Conservation (phyloP, 2,113 vertebrate genomes). For the Barnardius zonarius region DNA sequence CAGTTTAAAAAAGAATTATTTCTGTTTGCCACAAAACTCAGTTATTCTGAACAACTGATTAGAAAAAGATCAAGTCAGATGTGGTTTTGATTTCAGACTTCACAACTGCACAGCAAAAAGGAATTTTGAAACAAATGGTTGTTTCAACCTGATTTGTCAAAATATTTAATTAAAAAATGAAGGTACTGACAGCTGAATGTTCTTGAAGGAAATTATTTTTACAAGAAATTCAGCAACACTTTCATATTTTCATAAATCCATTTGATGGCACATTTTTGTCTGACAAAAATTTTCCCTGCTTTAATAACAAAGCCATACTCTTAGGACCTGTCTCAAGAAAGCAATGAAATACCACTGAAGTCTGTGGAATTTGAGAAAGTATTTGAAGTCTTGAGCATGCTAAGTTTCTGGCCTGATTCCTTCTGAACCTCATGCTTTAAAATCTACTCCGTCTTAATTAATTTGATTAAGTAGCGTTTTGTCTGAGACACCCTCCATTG, state of each 20-base stretch:
- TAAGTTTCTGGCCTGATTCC: neutral
- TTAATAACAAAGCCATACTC: neutral
- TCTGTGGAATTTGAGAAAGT: neutral
- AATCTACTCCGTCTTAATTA: conserved; percentile 50
- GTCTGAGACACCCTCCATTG: conserved; percentile 36
- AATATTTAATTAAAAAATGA: conserved; percentile 22
- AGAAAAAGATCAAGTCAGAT: conserved; percentile 10
- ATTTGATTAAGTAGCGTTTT: conserved; percentile 48
- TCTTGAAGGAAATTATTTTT: conserved; percentile 24
- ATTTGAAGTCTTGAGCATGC: conserved; percentile 1
- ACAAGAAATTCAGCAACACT: neutral
- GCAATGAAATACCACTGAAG: neutral
- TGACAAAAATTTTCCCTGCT: neutral
- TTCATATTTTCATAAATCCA: neutral
- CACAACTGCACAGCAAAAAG: neutral
- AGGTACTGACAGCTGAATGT: neutral
- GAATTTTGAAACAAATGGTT: neutral
- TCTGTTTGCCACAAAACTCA: neutral
- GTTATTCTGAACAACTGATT: conserved; percentile 19
- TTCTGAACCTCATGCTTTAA: conserved; percentile 23
- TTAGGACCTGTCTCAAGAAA: neutral
- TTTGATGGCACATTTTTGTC: neutral
- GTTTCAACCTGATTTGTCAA: conserved; percentile 5
- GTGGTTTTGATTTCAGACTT: conserved; percentile 19
- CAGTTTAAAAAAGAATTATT: neutral